Base-by-base conservation (phyloP, 2,113 vertebrate species). In the Pachycephala philippinensis region DNA sequence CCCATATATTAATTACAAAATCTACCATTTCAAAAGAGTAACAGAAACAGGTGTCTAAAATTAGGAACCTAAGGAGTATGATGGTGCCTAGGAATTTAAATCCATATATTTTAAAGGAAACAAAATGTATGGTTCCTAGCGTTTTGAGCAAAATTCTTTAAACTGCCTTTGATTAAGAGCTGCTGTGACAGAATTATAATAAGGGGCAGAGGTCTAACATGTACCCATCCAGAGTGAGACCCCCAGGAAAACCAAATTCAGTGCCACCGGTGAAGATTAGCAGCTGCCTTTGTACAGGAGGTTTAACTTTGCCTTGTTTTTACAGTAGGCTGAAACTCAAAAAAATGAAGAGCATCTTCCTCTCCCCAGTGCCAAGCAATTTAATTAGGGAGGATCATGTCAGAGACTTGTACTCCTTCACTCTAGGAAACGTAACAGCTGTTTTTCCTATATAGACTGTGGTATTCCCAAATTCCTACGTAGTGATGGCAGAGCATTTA, bases 341-440 rank as follows among this genome's bases (percentile, higher is more conserved):
- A 84, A 95, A 88, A 90, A 90, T 45, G 23, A 88, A 94, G 90
- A 54, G 88, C 76, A 93, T 81, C 93, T 78, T 88, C 37, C 80
- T 82, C 61, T 96, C 49, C 76, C 26, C 42, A 16, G 3, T 40
- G 72, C 75, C 63, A 95, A 91, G 95, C 72, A 78, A 88, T 81
- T 86, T 49, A 96, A 66, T 60, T 86, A 93, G 65, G 88, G 88
- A 87, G 84, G 87, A 82, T 79, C 74, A 61, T 82, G 89, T 92
- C 81, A 96, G 50, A 65, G 70, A 61, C 60, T 91, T 1, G 2
- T 28, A 95, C 88, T 93, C 96, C 91, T 78, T 94, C 85, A 91
- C 84, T 96, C 96, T 74, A 93, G 72, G 68, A 94, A 97, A 96
- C 11, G 24, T 31, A 92, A 60, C 96, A 96, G 89, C 57, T 91